Base-by-base conservation (phyloP, 2,797 vertebrate species). In the Phoxinus dragarum region DNA sequence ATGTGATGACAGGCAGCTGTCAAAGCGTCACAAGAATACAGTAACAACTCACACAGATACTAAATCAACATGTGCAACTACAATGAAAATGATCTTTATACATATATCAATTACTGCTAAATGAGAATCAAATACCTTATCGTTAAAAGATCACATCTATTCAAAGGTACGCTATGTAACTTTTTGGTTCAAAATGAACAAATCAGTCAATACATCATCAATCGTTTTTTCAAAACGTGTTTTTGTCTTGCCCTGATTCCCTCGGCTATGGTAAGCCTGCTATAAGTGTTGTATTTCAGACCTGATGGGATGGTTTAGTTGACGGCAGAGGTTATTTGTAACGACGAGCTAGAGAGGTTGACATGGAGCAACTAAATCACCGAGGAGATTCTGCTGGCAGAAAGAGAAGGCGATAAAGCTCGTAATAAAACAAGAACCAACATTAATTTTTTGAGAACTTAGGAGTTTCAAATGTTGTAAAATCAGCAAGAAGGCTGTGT, bases 1-100 rank as follows among this genome's bases (percentile, higher is more conserved):
- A 42, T 75, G 75, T 40, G 11, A 69, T 56, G 79, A 80, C 59
- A 49, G 31, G n/a, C 42, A 85, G 68, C 44, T 52, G 44, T 82
- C 56, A 59, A 82, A 68, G 47, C 64, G n/a, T 34, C n/a, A 47
- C 56, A 23, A 27, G 44, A 71, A 27, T 23, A 27, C 31, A 49
- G 42, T 7, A 19, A 59, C 49, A 69, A 40, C 61, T 52, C 5
- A 12, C 47, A 17, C 52, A 56, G 66, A 69, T 76, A 71, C 47
- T 74, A 52, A 76, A 86, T 49, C 21, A 64, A 81, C 71, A 81
- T 73, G 64, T 36, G 19, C 52, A 61, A 31, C 36, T 44, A 69
- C 7, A 80, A 52, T 8, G 34, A 40, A 81, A n/a, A 40, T 27
- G 7, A 40, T 59, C 3, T 76, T 59, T 38, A 80, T 14, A 78